These are phyloP conservation scores for Zele albiditarsus DNA, from an alignment of 2,888 invertebrate species.

Conservation along the genomic window DNA sequence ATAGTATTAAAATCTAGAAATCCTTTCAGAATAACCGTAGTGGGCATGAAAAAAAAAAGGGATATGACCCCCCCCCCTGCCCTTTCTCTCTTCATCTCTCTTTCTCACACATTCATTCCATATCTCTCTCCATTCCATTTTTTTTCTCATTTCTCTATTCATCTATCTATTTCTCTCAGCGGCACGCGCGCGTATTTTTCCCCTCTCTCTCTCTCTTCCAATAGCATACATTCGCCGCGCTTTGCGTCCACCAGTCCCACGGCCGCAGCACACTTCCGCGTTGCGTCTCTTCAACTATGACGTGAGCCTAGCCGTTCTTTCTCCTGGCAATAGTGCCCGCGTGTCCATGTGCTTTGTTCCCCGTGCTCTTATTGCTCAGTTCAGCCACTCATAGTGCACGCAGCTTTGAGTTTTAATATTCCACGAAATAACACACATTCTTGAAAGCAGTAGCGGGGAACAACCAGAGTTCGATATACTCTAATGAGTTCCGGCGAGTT, in stretches of 20 bases:
- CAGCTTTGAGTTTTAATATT: slow-evolving; percentile 3
- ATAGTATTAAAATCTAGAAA: not conserved
- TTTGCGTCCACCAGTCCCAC: slow-evolving; percentile 33
- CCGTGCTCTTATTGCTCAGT: slow-evolving; percentile 45
- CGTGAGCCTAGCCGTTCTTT: slow-evolving; percentile 42
- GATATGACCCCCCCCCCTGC: not conserved
- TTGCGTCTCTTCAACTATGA: slow-evolving; percentile 52
- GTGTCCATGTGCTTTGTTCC: slow-evolving; percentile 53
- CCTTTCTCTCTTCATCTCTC: slow-evolving; percentile 5
- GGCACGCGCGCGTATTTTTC: slow-evolving; percentile 27
- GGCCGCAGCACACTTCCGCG: slow-evolving; percentile 48
- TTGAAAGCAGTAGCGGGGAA: slow-evolving; percentile 5
- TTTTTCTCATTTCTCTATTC: slow-evolving; percentile 9
- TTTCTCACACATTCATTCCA: slow-evolving; percentile 3
- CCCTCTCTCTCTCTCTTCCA: slow-evolving; percentile 21
- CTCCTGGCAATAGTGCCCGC: slow-evolving; percentile 36
- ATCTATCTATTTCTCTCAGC: slow-evolving; percentile 8
- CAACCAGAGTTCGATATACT: not conserved
- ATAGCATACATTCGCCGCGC: slow-evolving; percentile 50
- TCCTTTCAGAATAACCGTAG: not conserved
- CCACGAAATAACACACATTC: not conserved
- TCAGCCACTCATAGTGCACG: slow-evolving; percentile 28
- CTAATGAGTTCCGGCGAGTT: not conserved
- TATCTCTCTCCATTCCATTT: slow-evolving; percentile 18
- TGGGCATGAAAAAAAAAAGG: not conserved